These are phyloP conservation scores for Chymomyza caudatula DNA, from an alignment of 2,888 invertebrate species.

Conservation along the genomic window DNA sequence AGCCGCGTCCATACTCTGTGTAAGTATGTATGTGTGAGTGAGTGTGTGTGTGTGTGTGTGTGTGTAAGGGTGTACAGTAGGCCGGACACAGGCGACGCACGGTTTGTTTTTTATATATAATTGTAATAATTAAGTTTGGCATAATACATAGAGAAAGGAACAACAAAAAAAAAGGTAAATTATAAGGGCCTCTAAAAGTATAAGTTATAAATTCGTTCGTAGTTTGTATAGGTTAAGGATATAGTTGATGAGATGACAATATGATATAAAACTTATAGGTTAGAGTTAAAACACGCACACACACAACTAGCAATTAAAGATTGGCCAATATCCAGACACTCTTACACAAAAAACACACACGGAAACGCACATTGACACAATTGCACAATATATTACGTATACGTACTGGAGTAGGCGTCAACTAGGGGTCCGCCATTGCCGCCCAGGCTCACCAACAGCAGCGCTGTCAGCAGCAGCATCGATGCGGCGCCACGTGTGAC, in stretches of 20 bases:
- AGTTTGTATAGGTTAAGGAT: neutral
- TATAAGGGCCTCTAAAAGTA: slow-evolving; percentile 11
- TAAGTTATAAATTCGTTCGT: neutral
- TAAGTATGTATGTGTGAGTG: neutral
- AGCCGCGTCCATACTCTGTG: slow-evolving; percentile 87
- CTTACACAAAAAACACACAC: neutral
- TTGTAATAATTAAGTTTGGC: neutral
- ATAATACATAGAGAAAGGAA: slow-evolving; percentile 8
- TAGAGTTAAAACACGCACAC: slow-evolving; percentile 16
- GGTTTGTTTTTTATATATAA: slow-evolving; percentile 9
- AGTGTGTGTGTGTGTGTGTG: neutral
- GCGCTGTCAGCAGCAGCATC: slow-evolving; percentile 28
- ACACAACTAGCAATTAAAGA: neutral
- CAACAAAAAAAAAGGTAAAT: slow-evolving; percentile 21
- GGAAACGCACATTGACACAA: neutral
- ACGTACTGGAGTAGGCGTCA: slow-evolving; percentile 77
- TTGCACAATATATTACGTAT: slow-evolving; percentile 35
- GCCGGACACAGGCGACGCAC: slow-evolving; percentile 30
- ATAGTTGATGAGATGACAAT: slow-evolving; percentile 13
- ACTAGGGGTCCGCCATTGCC: slow-evolving; percentile 53
- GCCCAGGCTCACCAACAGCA: slow-evolving; percentile 33
- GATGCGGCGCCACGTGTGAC: slow-evolving; percentile 34
- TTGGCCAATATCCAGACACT: neutral
- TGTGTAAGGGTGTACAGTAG: slow-evolving; percentile 17
- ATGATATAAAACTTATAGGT: slow-evolving; percentile 8